A percentile compares a stretch with the other conserved stretches of the same genome.
These are phyloP conservation scores for Enteromius radiatus DNA, from an alignment of 2,797 vertebrate species.

Conservation along the genomic window DNA sequence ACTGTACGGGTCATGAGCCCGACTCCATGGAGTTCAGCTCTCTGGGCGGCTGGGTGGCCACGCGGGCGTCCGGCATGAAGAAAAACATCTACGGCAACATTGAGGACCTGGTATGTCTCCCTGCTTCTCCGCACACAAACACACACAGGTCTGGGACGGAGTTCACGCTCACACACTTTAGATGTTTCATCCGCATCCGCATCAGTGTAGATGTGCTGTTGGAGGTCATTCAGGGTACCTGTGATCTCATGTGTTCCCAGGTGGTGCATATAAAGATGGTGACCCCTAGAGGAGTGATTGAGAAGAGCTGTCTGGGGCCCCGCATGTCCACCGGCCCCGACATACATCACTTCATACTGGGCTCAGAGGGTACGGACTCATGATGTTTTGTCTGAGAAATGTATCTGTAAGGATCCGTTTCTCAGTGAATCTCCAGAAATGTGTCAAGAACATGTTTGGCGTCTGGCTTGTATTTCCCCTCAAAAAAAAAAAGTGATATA, in stretches of 20 bases:
- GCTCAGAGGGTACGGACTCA: constrained; percentile 90
- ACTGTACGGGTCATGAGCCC: constrained; percentile 97
- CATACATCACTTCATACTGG: constrained; percentile 98
- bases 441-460: background rate
- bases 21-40: constrained; percentile 99
- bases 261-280: constrained; percentile 97
- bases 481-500: background rate
- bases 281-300: constrained; percentile 93
- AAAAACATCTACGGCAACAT: constrained; percentile 99
- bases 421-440: background rate
- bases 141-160: background rate
- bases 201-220: background rate
- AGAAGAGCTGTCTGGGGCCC: constrained; percentile 96
- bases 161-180: background rate
- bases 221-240: background rate
- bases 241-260: constrained; percentile 69
- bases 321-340: constrained; percentile 97
- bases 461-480: background rate
- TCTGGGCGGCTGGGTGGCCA: constrained; percentile 97
- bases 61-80: constrained; percentile 99
- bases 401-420: background rate
- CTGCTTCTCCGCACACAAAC: background rate
- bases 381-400: background rate
- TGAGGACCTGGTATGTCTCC: constrained; percentile 90
- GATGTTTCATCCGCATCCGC: constrained; percentile 10